Evolutionary conservation across 92 coral and sea anemone species (phyloP).

Genomic region (Montipora capitata): DNA sequence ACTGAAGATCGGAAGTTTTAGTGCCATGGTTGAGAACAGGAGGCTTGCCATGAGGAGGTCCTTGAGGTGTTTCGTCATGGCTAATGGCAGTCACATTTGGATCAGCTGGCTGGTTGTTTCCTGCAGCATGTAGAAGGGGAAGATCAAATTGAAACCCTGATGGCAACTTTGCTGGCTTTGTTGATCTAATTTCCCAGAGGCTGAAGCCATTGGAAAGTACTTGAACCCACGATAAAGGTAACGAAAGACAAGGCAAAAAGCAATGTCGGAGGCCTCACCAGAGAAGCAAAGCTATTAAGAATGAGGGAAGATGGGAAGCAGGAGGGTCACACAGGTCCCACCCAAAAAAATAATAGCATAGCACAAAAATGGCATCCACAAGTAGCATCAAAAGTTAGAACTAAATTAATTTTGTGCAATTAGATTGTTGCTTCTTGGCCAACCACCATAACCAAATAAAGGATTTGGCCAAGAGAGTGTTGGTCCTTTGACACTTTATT

Average conservation of each 20-base stretch:
- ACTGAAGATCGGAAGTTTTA: background rate
- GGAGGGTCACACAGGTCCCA: too few species aligned
- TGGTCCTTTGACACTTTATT: background rate
- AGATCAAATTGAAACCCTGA: slow-evolving; percentile 1
- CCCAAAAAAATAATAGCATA: too few species aligned
- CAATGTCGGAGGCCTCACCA: too few species aligned
- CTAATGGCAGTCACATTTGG: background rate
- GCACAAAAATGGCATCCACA: too few species aligned
- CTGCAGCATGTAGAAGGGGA: background rate
- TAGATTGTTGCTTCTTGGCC: too few species aligned
- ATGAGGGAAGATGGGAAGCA: too few species aligned
- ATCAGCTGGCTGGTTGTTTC: slow-evolving; percentile 1
- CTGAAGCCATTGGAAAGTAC: slow-evolving; percentile 23
- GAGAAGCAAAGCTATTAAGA: too few species aligned
- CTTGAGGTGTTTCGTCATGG: background rate
- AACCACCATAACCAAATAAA: too few species aligned
- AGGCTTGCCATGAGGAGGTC: background rate
- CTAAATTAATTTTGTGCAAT: too few species aligned
- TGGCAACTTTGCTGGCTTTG: background rate
- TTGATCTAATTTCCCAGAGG: background rate
- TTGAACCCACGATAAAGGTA: too few species aligned
- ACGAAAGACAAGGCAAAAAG: too few species aligned
- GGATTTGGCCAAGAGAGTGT: background rate
- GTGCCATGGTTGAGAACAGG: background rate
- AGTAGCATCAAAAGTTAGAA: too few species aligned